Base-by-base conservation (phyloP, 2,797 vertebrate genomes). In the Cuculus canorus region DNA sequence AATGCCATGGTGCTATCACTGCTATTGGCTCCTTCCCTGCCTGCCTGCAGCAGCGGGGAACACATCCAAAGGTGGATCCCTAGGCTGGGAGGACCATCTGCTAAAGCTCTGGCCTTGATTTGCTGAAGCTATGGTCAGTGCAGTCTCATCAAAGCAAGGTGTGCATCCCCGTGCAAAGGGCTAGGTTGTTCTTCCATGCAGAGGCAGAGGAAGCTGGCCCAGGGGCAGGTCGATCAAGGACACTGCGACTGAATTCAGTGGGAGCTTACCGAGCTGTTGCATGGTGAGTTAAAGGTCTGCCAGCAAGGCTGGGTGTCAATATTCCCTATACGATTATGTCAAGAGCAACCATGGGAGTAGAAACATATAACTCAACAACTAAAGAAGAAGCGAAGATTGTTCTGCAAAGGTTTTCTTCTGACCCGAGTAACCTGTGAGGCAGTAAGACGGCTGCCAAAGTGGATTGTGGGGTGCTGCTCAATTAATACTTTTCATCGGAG, bases 231-330 rank as follows among this genome's bases (percentile, higher is more conserved):
- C 5, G 5, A 21, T 14, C 41, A 35, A 50, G 10, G 48, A 23
- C 27, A 30, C 4, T 8, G 10, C 5, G 30, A 5, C 17, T 50
- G 63, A 87, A 57, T 52, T 75, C 25, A 57, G 63, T 33, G 8
- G 16, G 9, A 52, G 13, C 19, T 84, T n/a, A 18, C 0, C 30
- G 82, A 90, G 24, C 8, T 72, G 32, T 30, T 70, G 33, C 9
- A 3, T 5, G 12, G 32, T 11, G 32, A 75, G 7, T 48, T 24
- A 45, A 61, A 65, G 11, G 12, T 7, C 52, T 72, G 32, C 16
- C 68, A 69, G 41, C 21, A 53, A 3, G 3, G 7, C 15, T 4
- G 2, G 10, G 5, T 52, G 23, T 39, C 0, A 0, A 10, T n/a
- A n/a, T 68, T 18, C 6, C 15, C 45, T 66, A 1, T 21, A 15